phyloP scores from a whole-genome alignment of 2,888 invertebrate genomes.

The Drosophila hamatofila region DNA sequence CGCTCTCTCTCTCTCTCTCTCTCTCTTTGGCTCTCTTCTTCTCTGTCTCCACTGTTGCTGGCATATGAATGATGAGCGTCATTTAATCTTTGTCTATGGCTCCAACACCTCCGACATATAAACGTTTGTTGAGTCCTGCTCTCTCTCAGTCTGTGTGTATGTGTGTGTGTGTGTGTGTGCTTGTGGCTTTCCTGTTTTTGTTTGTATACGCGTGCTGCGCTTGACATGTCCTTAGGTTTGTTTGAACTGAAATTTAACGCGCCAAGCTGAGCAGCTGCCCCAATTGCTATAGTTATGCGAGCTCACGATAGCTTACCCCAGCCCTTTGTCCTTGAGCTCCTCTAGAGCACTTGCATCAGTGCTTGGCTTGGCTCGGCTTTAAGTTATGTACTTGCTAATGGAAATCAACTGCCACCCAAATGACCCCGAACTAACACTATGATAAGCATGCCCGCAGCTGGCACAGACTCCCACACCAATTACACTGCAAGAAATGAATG shows the following conservation, averaged over 20 bases:
- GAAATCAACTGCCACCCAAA: conserved; percentile 52
- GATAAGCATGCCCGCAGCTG: conserved; percentile 42
- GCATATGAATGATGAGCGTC: conserved; percentile 79
- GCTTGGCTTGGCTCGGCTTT: conserved; percentile 60
- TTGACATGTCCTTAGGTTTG: conserved; percentile 79
- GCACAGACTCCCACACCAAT: conserved; percentile 35
- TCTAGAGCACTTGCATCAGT: conserved; percentile 23
- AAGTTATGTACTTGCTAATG: conserved; percentile 75
- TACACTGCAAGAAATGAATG: conserved; percentile 27
- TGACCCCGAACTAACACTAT: conserved; percentile 42
- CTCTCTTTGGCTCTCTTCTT: not conserved
- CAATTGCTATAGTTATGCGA: conserved; percentile 60
- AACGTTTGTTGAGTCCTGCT: conserved; percentile 47
- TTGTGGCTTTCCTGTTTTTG: conserved; percentile 53
- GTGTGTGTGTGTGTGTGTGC: conserved; percentile 15
- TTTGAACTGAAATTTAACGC: conserved; percentile 75
- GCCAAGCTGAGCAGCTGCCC: conserved; percentile 26
- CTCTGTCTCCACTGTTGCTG: conserved; percentile 33
- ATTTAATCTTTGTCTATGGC: conserved; percentile 80
- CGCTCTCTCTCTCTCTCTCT: not conserved
- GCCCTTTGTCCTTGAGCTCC: conserved; percentile 31
- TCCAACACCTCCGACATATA: conserved; percentile 67
- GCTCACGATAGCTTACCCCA: conserved; percentile 35
- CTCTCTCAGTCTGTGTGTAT: not conserved
- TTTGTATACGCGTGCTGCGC: conserved; percentile 65